Evolutionary conservation across 1,140 invertebrate species (phyloP).

Genomic region (Cataglyphis hispanica): DNA sequence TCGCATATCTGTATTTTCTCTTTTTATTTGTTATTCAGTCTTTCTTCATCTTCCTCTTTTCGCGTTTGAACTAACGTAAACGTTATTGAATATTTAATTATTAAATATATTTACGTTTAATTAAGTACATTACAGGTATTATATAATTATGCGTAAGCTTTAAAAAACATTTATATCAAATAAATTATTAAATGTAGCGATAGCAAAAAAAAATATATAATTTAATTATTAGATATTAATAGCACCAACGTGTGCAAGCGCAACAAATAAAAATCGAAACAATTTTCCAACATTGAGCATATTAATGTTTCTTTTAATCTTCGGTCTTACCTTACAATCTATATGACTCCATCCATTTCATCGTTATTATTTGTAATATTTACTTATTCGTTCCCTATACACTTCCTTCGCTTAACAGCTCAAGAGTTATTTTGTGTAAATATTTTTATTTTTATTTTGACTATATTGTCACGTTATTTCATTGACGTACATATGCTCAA

Average conservation of each 20-base stretch:
- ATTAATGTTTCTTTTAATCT: background rate
- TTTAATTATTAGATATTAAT: constrained; percentile 4
- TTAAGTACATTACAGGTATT: background rate
- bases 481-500: background rate
- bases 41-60: background rate
- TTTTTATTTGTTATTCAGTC: background rate
- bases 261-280: background rate
- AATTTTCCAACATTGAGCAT: background rate
- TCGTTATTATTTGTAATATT: constrained; percentile 1
- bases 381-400: background rate
- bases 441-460: background rate
- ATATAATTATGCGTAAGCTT: background rate
- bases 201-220: background rate
- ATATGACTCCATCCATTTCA: background rate
- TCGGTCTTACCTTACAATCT: background rate
- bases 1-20: constrained; percentile 7
- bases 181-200: background rate
- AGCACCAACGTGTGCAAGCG: background rate
- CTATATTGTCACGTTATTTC: background rate
- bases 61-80: background rate
- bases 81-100: background rate
- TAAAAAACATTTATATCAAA: background rate
- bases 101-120: background rate
- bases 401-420: background rate
- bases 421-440: background rate